A percentile compares a stretch with the other conserved stretches of the same genome.
Conservation (phyloP, 2,888 invertebrate species). For the Tubulanus polymorphus region DNA sequence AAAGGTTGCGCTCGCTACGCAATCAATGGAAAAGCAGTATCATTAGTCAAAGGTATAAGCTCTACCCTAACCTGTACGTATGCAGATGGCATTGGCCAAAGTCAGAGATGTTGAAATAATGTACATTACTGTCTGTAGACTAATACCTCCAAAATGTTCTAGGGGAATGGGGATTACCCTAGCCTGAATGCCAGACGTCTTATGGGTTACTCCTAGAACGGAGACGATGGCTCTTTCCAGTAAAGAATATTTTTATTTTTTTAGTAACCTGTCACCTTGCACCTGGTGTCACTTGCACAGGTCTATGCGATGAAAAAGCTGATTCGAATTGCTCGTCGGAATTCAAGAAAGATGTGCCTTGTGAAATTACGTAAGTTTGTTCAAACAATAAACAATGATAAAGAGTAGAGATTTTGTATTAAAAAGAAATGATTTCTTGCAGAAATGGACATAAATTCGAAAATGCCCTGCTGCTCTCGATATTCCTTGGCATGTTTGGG, state of each 20-base stretch:
- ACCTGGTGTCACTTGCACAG: conserved; percentile 75
- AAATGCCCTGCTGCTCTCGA: conserved; percentile 84
- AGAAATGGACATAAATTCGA: conserved; percentile 94
- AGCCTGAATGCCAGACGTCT: too few relatives aligned
- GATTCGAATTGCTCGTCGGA: conserved; percentile 64
- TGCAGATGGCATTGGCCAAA: too few relatives aligned
- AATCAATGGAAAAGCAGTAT: conserved; percentile 70
- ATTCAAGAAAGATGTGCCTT: conserved; percentile 78
- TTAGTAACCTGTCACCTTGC: conserved; percentile 69
- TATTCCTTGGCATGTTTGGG: conserved; percentile 98
- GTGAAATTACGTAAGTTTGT: conserved; percentile 87
- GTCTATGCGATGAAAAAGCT: conserved; percentile 68
- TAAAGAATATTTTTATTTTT: conserved; percentile 4
- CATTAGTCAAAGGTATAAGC: conserved; percentile 76
- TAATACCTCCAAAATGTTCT: too few relatives aligned
- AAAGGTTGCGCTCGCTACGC: conserved; percentile 73
- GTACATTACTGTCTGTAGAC: too few relatives aligned
- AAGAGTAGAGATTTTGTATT: neutral
- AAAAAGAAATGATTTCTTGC: conserved; percentile 30
- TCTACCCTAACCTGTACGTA: too few relatives aligned
- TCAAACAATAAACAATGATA: neutral
- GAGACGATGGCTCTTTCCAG: neutral
- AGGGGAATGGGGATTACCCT: too few relatives aligned
- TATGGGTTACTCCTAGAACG: neutral
- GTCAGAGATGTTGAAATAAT: too few relatives aligned